Base-by-base conservation (phyloP, 2,113 vertebrate genomes). In the Rhynchopsitta pachyrhyncha region DNA sequence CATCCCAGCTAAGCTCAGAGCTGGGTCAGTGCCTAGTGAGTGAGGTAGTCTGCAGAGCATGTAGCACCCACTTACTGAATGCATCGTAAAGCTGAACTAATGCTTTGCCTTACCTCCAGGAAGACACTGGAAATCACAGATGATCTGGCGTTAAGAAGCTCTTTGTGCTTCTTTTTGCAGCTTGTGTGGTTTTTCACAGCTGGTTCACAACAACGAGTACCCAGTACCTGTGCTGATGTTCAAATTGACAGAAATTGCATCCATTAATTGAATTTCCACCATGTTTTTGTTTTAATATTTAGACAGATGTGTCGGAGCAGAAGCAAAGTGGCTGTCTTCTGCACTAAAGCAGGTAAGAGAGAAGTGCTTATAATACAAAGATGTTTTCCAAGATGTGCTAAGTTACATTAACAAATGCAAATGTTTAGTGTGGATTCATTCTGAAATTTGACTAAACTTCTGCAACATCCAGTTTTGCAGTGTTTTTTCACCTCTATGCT, bases 281-380 rank as follows among this genome's bases (percentile, higher is more conserved):
- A 7, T 96, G 77, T 96, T 97, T 24, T 97, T 97, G 31, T 98
- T 96, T 97, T 84, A 79, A 70, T 93, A 73, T 97, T 39, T 89
- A 99, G 99, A 75, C 98, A 99, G 59, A 93, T 97, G 7, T 99
- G 99, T 97, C 97, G 93, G 71, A 99, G 99, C 95, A 98, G 98
- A 91, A 98, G 97, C 94, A 98, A 98, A 93, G 98, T 99, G 53
- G 98, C 99, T 11, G 97, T 99, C 68, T 92, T 98, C 11, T 99
- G 99, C 46, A 73, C 97, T 95, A 98, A 97, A 98, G 98, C 98
- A 98, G 99, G 99, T 99, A 97, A 97, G 95, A 88, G 86, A 77
- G 14, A 82, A 79, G 11, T 52, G 18, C 28, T 14, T 69, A 19
- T 79, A 39, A 85, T 88, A 11, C 5, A 53, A 42, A 78, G 20